These are phyloP conservation scores for Anastrepha obliqua DNA, from an alignment of 1,140 invertebrate genomes.

Conservation along the genomic window DNA sequence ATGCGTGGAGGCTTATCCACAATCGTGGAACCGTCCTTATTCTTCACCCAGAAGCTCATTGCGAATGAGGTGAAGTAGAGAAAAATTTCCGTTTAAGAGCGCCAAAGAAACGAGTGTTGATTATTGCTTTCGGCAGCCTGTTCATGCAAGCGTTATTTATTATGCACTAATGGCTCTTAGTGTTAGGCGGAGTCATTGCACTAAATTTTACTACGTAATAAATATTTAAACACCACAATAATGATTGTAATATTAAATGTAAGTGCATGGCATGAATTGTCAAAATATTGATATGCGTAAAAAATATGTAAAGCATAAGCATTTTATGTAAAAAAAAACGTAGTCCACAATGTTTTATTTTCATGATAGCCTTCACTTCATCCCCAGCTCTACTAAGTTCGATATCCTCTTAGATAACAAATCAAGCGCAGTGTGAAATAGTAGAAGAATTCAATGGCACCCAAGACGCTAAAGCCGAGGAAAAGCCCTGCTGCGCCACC, in stretches of 20 bases:
- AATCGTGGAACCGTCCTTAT: conserved; percentile 8
- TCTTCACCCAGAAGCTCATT: conserved; percentile 30
- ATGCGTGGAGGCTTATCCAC: conserved; percentile 61
- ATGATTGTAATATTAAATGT: too few relatives aligned
- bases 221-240: too few relatives aligned
- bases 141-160: neutral
- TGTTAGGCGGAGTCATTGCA: neutral
- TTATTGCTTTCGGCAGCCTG: neutral
- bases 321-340: too few relatives aligned
- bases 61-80: neutral
- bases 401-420: conserved; percentile 75
- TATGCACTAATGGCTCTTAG: conserved; percentile 1
- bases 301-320: too few relatives aligned
- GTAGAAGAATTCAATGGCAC: conserved; percentile 81
- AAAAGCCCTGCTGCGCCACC: conserved; percentile 83
- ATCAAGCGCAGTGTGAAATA: conserved; percentile 79
- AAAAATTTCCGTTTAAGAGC: neutral
- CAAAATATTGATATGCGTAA: too few relatives aligned
- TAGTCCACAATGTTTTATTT: too few relatives aligned
- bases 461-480: conserved; percentile 82
- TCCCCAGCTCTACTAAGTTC: conserved; percentile 57
- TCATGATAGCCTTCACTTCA: neutral
- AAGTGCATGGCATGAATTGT: too few relatives aligned
- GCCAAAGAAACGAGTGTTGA: neutral
- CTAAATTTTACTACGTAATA: too few relatives aligned